Base-by-base conservation (phyloP, 1,140 invertebrate genomes). In the Pseudobourletiella spinata region DNA sequence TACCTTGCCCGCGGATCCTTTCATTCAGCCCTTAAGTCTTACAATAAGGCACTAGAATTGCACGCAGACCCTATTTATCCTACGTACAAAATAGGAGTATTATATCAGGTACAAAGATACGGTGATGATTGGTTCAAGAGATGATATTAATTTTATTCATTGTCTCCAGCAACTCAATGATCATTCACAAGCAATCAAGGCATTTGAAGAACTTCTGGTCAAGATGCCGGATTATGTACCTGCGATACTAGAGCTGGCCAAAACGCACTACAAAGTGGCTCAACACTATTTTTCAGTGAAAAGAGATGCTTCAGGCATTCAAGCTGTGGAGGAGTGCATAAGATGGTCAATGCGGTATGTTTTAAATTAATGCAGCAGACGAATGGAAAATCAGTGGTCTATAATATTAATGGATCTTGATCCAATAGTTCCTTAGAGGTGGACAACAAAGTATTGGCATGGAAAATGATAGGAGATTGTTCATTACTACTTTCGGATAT, bases 11-110 rank as follows among this genome's bases (percentile, higher is more conserved):
- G 89, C 67, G 91, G 91, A 3, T 88, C 91, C 25, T 87, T 84
- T 71, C 86, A 83, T 30, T 88, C 91, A 11, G 87, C 89, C n/a
- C 76, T 91, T 59, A 88, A 87, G 73, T 89, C 88, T 22, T 95
- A 90, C 75, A 82, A 87, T 57, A 85, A 84, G 78, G 86, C 84
- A 18, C 74, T 83, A 29, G 79, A 85, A 71, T 71, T 92, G 28
- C 78, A 83, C 66, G 77, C 83, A n/a, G 77, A 76, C 15, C 81
- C 82, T 46, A 71, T 84, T 39, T 91, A 94, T 78, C 83, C 88
- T n/a, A 77, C 83, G 55, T 83, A 87, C 60, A 88, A 91, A 81
- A 83, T 91, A 68, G 89, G 87, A 1, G 80, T 83, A 54, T 86
- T 92, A 51, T 84, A 88, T 76, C 81, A 85, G 71, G 78, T 85